Conservation (phyloP, 2,888 invertebrate genomes). For the Tenthredo amoena region DNA sequence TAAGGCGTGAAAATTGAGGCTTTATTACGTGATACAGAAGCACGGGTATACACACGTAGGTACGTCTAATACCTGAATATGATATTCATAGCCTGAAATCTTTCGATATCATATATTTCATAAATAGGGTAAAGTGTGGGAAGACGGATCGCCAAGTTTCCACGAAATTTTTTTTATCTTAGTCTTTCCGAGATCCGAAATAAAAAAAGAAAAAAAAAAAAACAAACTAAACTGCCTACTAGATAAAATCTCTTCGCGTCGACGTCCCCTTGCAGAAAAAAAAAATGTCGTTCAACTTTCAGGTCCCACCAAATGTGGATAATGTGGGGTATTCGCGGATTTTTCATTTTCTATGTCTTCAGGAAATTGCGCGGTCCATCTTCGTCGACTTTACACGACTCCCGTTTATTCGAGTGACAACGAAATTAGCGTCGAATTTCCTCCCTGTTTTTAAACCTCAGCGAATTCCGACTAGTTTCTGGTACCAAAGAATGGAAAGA, state of each 20-base stretch:
- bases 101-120: conserved; percentile 4
- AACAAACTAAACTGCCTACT: background rate
- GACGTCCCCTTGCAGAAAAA: background rate
- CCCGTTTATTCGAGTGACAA: background rate
- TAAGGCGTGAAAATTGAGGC: conserved; percentile 20
- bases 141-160: background rate
- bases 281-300: background rate
- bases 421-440: background rate
- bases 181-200: background rate
- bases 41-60: background rate
- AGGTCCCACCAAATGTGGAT: background rate
- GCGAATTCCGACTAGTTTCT: background rate
- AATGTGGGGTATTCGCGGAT: background rate
- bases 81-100: background rate
- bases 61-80: conserved; percentile 14
- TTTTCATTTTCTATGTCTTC: background rate
- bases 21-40: background rate
- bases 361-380: background rate
- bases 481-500: background rate
- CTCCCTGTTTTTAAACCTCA: background rate
- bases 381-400: background rate
- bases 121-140: conserved; percentile 2
- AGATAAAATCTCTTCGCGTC: background rate
- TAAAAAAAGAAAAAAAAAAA: background rate
- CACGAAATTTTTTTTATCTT: background rate